Conservation (phyloP, 1,140 invertebrate genomes). For the Drosophila hydei region DNA sequence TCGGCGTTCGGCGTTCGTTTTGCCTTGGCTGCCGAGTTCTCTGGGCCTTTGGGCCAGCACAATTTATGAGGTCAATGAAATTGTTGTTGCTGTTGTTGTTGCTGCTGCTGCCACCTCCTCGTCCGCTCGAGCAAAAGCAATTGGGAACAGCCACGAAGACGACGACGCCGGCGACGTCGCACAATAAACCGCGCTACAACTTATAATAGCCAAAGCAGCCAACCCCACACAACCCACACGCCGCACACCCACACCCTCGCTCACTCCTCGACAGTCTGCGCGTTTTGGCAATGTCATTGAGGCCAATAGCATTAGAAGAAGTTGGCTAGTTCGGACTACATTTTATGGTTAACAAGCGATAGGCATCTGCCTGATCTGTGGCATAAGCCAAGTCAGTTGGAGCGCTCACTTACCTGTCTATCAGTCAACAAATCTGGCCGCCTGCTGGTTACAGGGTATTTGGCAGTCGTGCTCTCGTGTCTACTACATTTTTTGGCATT, state of each 20-base stretch:
- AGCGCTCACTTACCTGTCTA: too few relatives aligned
- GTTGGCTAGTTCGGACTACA: conserved; percentile 12
- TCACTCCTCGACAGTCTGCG: not conserved
- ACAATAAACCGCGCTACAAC: conserved; percentile 38
- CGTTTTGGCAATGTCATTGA: conserved; percentile 67
- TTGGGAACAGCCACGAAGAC: conserved; percentile 43
- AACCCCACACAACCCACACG: not conserved
- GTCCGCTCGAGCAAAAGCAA: conserved; percentile 36
- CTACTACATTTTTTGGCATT: not conserved
- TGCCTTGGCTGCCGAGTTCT: not conserved
- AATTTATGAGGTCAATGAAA: conserved; percentile 82
- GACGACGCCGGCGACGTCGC: conserved; percentile 61
- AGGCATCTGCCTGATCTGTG: too few relatives aligned
- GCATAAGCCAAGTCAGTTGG: too few relatives aligned
- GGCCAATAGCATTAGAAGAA: conserved; percentile 51
- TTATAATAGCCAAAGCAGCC: not conserved
- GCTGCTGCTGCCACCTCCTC: not conserved
- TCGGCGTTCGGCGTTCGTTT: conserved; percentile 20
- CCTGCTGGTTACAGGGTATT: not conserved
- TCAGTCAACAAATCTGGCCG: too few relatives aligned
- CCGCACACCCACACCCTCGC: not conserved
- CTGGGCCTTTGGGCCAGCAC: conserved; percentile 35
- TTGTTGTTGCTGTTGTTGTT: conserved; percentile 15
- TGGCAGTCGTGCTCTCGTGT: not conserved
- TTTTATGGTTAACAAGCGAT: too few relatives aligned